These are phyloP conservation scores for Drosophila miranda DNA, from an alignment of 1,140 invertebrate species.

Conservation along the genomic window DNA sequence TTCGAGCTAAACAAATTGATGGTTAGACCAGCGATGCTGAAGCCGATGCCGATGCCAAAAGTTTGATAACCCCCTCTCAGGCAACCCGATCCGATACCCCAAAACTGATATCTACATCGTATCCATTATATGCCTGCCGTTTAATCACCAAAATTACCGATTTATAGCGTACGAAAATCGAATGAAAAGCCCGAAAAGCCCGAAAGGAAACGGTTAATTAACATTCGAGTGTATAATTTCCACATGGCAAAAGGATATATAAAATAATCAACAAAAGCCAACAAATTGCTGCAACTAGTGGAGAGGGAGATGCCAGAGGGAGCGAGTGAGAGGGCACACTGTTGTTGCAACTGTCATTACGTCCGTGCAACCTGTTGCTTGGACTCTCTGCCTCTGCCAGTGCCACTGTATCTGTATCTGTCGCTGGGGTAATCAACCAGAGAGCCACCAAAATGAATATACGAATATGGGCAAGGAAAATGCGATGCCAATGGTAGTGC, in stretches of 20 bases:
- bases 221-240: constrained; percentile 35
- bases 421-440: constrained; percentile 36
- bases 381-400: neutral
- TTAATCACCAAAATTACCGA: constrained; percentile 61
- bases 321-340: neutral
- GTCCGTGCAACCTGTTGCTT: constrained; percentile 28
- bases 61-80: constrained; percentile 50
- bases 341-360: constrained; percentile 3
- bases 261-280: constrained; percentile 38
- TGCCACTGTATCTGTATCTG: neutral
- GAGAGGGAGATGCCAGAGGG: neutral
- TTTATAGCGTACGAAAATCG: constrained; percentile 46
- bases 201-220: constrained; percentile 24
- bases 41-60: constrained; percentile 44
- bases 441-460: constrained; percentile 23
- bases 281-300: constrained; percentile 17
- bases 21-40: neutral
- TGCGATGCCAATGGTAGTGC: constrained; percentile 17
- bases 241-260: constrained; percentile 9
- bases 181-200: constrained; percentile 22
- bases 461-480: constrained; percentile 40
- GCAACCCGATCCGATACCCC: constrained; percentile 14
- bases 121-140: constrained; percentile 1
- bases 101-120: constrained; percentile 31
- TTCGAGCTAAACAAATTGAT: constrained; percentile 39